Conservation (phyloP, 2,888 invertebrate genomes). For the Ophion obscuratus region DNA sequence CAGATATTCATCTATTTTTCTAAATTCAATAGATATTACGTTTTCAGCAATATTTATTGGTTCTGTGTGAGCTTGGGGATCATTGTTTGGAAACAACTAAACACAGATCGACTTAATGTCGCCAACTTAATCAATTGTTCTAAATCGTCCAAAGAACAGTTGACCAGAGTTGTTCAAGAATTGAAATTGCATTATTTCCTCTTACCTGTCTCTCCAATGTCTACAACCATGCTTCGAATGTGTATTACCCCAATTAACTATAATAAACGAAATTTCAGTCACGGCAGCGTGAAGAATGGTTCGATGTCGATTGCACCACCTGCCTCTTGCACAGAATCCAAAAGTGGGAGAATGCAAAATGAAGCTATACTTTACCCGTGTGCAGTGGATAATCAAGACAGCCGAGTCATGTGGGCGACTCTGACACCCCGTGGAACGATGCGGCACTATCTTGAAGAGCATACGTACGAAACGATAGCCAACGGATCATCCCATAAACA, state of each 20-base stretch:
- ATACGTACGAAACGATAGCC: slow-evolving; percentile 82
- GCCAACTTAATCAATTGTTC: too few species aligned
- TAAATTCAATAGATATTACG: too few species aligned
- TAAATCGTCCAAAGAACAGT: too few species aligned
- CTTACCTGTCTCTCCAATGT: neutral
- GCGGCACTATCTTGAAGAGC: slow-evolving; percentile 87
- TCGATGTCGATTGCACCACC: slow-evolving; percentile 81
- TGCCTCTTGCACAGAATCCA: slow-evolving; percentile 79
- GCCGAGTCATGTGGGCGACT: slow-evolving; percentile 92
- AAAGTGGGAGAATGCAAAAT: slow-evolving; percentile 82
- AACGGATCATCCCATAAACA: slow-evolving; percentile 76
- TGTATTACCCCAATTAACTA: neutral
- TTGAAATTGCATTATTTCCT: too few species aligned
- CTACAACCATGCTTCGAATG: neutral
- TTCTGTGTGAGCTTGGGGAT: too few species aligned
- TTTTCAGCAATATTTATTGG: too few species aligned
- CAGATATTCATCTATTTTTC: too few species aligned
- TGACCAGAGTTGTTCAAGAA: too few species aligned
- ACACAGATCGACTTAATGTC: too few species aligned
- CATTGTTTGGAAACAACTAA: too few species aligned
- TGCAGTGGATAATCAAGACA: slow-evolving; percentile 86
- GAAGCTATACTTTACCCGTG: slow-evolving; percentile 87
- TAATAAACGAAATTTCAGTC: slow-evolving; percentile 70
- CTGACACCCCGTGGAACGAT: slow-evolving; percentile 92
- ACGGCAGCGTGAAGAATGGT: slow-evolving; percentile 79